Evolutionary conservation across 2,797 vertebrate species (phyloP), one percentile per base, ranked within the genome.

Genomic region (Clarias fuscus): DNA sequence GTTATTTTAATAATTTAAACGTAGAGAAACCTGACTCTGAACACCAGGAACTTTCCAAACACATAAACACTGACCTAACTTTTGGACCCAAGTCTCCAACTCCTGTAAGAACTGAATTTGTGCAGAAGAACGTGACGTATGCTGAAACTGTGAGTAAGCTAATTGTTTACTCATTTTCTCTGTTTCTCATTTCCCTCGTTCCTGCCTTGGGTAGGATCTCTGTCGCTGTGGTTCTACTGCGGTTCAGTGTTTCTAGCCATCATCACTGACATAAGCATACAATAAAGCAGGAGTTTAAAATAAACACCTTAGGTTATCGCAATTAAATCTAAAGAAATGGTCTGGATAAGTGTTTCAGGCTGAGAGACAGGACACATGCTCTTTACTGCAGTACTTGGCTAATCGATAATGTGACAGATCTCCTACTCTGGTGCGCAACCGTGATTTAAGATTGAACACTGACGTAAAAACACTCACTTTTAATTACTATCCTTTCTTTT

Each of bases 401-500:
- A 24, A 79, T 79, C 77, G 13, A 79, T 79, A 62, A 13, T 24
- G 58, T 3, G 77, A 79, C 33, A 22, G 58, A 62, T 24, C 20
- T 62, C 8, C 72, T 81, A 27, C 40, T 48, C 67, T 73, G 85
- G 80, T 65, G 68, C 27, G 24, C 15, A 53, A 81, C 33, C 24
- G 1, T 81, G 56, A 72, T 85, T 81, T 40, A 82, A 75, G 64
- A 77, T 27, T 33, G 27, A 80, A 18, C 58, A 62, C 56, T 56
- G 53, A 59, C 15, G 17, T 48, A 68, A 81, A 79, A 73, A 73
- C 68, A 64, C 68, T 73, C 27, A n/a, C 82, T 82, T 84, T 82
- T 80, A 72, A 72, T 84, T 77, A 56, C 67, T 72, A 56, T 67
- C 40, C 70, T 59, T 71, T 87, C 64, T 77, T 33, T 68, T 30